A percentile compares a stretch with the other conserved stretches of the same genome.
Evolutionary conservation across 2,797 vertebrate species (phyloP).

Genomic region (Hippopotamyrus pictus): DNA sequence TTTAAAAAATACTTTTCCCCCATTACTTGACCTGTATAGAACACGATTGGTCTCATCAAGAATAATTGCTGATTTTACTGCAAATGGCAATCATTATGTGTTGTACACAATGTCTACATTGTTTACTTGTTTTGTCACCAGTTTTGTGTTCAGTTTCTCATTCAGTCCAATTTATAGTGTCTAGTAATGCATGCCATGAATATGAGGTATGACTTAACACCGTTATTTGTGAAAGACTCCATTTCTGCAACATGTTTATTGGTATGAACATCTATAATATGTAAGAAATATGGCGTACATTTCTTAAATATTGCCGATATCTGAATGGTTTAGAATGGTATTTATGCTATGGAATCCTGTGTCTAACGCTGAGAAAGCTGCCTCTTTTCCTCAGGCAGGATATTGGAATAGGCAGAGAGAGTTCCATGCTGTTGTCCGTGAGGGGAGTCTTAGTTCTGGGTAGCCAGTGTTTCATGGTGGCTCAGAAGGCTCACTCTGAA

Average conservation of each 20-base stretch:
- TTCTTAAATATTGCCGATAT: conserved; percentile 11
- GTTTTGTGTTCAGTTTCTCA: conserved; percentile 10
- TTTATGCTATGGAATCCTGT: conserved; percentile 2
- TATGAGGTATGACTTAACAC: conserved; percentile 10
- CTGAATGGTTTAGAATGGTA: not conserved
- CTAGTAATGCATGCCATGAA: conserved; percentile 19
- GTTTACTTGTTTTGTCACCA: not conserved
- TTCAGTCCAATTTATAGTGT: not conserved
- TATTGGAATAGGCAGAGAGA: not conserved
- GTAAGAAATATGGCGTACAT: not conserved
- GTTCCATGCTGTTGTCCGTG: not conserved
- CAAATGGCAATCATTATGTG: conserved; percentile 22
- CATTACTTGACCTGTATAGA: conserved; percentile 6
- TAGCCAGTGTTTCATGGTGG: not conserved
- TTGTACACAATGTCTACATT: not conserved
- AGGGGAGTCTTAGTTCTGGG: not conserved
- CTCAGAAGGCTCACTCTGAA: too few relatives aligned
- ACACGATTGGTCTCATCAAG: conserved; percentile 1
- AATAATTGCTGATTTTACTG: conserved; percentile 14
- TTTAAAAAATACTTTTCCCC: not conserved
- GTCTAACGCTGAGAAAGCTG: conserved; percentile 7
- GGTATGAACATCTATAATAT: conserved; percentile 9
- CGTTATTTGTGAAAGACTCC: conserved; percentile 4
- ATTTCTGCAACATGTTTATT: conserved; percentile 7
- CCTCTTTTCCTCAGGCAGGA: not conserved